phyloP scores from a whole-genome alignment of 2,888 invertebrate genomes.

The Yponomeuta cagnagella region DNA sequence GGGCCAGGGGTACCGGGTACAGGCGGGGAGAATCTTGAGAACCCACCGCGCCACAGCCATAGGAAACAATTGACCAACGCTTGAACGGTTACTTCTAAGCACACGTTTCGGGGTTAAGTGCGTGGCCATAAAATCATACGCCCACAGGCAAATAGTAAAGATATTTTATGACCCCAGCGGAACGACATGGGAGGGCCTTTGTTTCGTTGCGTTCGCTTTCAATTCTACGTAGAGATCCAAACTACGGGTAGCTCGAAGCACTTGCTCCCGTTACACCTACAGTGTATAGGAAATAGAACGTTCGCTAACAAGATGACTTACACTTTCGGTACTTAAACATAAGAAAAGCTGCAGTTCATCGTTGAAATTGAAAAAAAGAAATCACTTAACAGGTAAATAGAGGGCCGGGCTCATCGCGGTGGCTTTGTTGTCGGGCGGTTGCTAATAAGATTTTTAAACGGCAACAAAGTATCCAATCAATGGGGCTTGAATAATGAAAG shows the following conservation, averaged over 20 bases:
- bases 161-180: not conserved
- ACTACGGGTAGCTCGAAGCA: not conserved
- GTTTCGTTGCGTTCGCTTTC: not conserved
- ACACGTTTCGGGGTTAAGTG: not conserved
- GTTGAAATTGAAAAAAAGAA: constrained; percentile 70
- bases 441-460: constrained; percentile 75
- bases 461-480: constrained; percentile 76
- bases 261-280: not conserved
- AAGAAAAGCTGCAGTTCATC: constrained; percentile 59
- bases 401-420: constrained; percentile 42
- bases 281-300: constrained; percentile 45
- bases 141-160: not conserved
- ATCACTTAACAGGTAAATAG: constrained; percentile 72
- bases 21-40: constrained; percentile 19
- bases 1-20: constrained; percentile 28
- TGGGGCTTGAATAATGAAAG: constrained; percentile 75
- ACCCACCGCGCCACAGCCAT: not conserved
- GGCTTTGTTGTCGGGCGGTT: constrained; percentile 65
- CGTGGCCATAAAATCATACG: constrained; percentile 3
- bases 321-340: constrained; percentile 47
- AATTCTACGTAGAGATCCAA: not conserved
- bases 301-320: constrained; percentile 70
- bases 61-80: not conserved
- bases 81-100: not conserved
- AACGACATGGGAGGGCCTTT: constrained; percentile 10